Conservation (phyloP, 2,888 invertebrate species). For the Stenurella melanura region DNA sequence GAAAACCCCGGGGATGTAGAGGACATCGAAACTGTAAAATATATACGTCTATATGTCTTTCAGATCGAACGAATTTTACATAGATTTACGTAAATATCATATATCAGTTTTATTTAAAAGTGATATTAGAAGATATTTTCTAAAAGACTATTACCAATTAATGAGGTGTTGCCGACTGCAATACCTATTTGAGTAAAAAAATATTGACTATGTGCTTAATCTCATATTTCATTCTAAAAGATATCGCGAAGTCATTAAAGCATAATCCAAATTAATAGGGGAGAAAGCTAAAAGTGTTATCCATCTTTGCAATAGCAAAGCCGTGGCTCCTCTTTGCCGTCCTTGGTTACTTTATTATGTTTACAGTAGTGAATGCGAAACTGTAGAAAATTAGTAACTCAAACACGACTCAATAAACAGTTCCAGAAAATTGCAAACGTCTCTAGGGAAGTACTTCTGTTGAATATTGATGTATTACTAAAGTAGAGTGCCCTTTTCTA, state of each 20-base stretch:
- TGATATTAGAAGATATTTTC: too few species aligned
- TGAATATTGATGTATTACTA: slow-evolving; percentile 9
- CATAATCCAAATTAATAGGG: background rate
- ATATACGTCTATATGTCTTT: too few species aligned
- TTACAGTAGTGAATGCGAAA: background rate
- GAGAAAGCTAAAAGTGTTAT: background rate
- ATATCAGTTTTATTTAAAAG: too few species aligned
- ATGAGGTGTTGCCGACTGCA: too few species aligned
- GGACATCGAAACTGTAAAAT: too few species aligned
- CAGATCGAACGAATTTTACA: too few species aligned
- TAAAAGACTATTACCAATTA: too few species aligned
- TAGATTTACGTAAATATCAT: too few species aligned
- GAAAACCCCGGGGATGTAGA: too few species aligned
- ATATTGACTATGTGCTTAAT: too few species aligned
- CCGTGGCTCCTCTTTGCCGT: background rate
- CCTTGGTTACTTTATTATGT: slow-evolving; percentile 15
- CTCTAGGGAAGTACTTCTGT: background rate
- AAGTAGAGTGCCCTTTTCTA: background rate
- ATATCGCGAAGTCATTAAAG: background rate
- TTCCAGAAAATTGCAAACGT: slow-evolving; percentile 26
- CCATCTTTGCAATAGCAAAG: background rate
- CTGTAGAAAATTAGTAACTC: slow-evolving; percentile 33
- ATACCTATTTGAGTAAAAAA: too few species aligned
- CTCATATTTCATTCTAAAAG: background rate
- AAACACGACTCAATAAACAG: slow-evolving; percentile 25